Evolutionary conservation across 2,888 invertebrate genomes (phyloP).

Genomic region (Ormia ochracea): DNA sequence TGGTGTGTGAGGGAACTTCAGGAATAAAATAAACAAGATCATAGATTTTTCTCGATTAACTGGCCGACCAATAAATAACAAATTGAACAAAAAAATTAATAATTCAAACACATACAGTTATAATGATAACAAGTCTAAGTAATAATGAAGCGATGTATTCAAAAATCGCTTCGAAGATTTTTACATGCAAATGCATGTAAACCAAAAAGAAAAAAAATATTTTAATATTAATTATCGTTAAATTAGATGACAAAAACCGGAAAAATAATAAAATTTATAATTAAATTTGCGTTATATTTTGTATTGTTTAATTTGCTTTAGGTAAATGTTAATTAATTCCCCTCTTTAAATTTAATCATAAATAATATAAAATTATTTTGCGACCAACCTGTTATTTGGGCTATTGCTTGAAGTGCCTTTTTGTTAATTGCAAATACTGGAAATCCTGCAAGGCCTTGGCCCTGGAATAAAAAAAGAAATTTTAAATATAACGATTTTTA

Average conservation of each 20-base stretch:
- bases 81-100: background rate
- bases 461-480: background rate
- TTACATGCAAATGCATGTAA: background rate
- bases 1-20: background rate
- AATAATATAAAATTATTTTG: slow-evolving; percentile 3
- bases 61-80: background rate
- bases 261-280: background rate
- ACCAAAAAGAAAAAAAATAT: background rate
- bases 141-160: background rate
- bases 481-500: background rate
- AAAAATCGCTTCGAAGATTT: background rate
- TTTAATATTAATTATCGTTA: background rate
- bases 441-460: slow-evolving; percentile 20
- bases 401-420: background rate
- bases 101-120: slow-evolving; percentile 12
- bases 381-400: slow-evolving; percentile 8
- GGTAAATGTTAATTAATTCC: slow-evolving; percentile 37
- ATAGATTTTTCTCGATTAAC: background rate
- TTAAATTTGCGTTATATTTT: background rate
- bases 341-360: slow-evolving; percentile 1
- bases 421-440: background rate
- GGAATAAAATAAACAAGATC: slow-evolving; percentile 1
- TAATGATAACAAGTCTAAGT: background rate
- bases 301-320: background rate
- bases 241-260: slow-evolving; percentile 1